A percentile compares a stretch with the other conserved stretches of the same genome.
These are phyloP conservation scores for Cremastinae sp. DNA, from an alignment of 2,888 invertebrate genomes.

Conservation along the genomic window DNA sequence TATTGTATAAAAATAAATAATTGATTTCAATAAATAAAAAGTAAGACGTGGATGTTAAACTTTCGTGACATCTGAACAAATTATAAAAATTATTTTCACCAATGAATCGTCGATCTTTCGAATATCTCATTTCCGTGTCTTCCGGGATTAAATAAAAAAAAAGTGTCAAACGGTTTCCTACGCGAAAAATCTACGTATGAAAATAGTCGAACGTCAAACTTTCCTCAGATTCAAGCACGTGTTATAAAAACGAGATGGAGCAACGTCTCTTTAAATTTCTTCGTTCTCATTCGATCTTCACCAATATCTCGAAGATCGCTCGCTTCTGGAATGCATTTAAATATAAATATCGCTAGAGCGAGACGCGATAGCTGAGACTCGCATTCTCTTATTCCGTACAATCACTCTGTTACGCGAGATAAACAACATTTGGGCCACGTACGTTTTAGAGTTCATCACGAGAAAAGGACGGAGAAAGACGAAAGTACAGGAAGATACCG, in stretches of 20 bases:
- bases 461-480: constrained; percentile 1
- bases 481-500: constrained; percentile 25
- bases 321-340: constrained; percentile 67
- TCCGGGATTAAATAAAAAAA: constrained; percentile 6
- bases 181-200: constrained; percentile 26
- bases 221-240: too few species aligned
- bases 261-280: too few species aligned
- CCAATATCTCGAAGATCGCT: constrained; percentile 19
- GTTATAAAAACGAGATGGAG: neutral
- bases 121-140: constrained; percentile 19
- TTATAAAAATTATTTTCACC: too few species aligned
- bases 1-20: too few species aligned
- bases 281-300: neutral
- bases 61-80: too few species aligned
- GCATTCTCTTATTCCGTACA: constrained; percentile 40
- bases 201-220: neutral
- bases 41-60: too few species aligned
- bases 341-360: constrained; percentile 68
- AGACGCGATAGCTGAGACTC: constrained; percentile 57
- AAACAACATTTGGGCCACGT: constrained; percentile 20
- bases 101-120: constrained; percentile 2
- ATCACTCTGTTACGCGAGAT: constrained; percentile 48
- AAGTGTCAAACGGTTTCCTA: constrained; percentile 17
- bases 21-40: too few species aligned
- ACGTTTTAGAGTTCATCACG: constrained; percentile 15